A percentile compares a stretch with the other conserved stretches of the same genome.
Evolutionary conservation across 2,113 vertebrate species (phyloP).

Genomic region (Alligator sinensis): DNA sequence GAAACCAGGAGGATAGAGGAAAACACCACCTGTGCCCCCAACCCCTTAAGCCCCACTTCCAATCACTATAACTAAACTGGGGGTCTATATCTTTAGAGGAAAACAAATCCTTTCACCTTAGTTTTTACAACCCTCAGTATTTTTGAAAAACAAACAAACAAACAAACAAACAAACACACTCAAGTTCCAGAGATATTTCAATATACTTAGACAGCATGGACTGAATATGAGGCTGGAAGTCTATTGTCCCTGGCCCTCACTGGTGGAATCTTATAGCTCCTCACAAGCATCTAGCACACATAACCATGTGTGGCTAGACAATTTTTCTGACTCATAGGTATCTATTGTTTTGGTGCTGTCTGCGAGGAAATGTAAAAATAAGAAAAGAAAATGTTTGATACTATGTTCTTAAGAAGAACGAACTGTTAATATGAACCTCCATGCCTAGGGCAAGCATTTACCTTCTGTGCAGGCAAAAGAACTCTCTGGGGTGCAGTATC

Average conservation of each 20-base stretch:
- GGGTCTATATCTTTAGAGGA: not conserved
- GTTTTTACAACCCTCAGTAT: not conserved
- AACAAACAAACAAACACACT: not conserved
- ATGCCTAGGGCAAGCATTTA: not conserved
- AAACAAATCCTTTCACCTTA: not conserved
- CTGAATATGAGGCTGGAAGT: not conserved
- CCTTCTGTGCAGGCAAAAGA: conserved; percentile 86
- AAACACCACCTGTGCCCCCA: too few species aligned
- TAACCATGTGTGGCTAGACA: not conserved
- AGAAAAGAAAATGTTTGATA: too few species aligned
- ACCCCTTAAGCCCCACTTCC: too few species aligned
- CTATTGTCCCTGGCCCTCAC: not conserved
- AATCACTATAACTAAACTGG: not conserved
- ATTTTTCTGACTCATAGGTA: accelerated
- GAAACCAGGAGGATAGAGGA: too few species aligned
- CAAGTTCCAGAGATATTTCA: not conserved
- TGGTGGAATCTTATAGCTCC: not conserved
- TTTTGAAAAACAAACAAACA: not conserved
- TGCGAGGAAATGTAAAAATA: not conserved
- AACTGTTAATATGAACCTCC: not conserved
- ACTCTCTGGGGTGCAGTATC: conserved; percentile 95
- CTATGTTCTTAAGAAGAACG: not conserved
- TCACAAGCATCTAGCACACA: accelerated
- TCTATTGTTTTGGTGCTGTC: accelerated
- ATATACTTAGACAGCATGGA: too few species aligned